Conservation (phyloP, 2,797 vertebrate genomes). For the Enteromius fasciolatus region DNA sequence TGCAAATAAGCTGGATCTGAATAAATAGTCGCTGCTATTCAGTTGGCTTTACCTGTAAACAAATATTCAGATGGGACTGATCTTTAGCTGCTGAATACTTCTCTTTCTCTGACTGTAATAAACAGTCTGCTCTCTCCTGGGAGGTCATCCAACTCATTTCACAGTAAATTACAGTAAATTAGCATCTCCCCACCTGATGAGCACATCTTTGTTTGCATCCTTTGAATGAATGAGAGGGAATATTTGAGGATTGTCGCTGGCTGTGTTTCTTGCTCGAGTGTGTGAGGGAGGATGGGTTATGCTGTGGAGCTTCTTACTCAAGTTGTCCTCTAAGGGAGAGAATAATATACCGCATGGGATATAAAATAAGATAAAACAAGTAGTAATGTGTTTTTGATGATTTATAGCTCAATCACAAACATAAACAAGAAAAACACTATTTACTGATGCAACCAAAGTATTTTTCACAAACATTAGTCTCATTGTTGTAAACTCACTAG, state of each 20-base stretch:
- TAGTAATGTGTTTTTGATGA: not conserved
- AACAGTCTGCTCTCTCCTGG: slow-evolving; percentile 30
- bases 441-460: not conserved
- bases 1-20: slow-evolving; percentile 33
- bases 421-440: not conserved
- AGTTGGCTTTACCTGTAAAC: slow-evolving; percentile 45
- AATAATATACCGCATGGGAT: not conserved
- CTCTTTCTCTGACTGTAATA: not conserved
- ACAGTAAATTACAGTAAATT: slow-evolving; percentile 47
- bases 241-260: not conserved
- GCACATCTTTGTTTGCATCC: slow-evolving; percentile 30
- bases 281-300: not conserved
- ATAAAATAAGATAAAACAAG: not conserved
- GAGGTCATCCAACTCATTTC: slow-evolving; percentile 50
- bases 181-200: slow-evolving; percentile 34
- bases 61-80: slow-evolving; percentile 36
- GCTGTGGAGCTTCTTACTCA: not conserved
- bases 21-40: slow-evolving; percentile 31
- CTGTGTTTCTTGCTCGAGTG: not conserved
- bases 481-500: not conserved
- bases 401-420: not conserved
- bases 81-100: slow-evolving; percentile 26
- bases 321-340: not conserved
- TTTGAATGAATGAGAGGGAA: not conserved
- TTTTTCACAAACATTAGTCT: not conserved